These are phyloP conservation scores for Ormyrus labotus DNA, from an alignment of 2,888 invertebrate species.

Conservation along the genomic window DNA sequence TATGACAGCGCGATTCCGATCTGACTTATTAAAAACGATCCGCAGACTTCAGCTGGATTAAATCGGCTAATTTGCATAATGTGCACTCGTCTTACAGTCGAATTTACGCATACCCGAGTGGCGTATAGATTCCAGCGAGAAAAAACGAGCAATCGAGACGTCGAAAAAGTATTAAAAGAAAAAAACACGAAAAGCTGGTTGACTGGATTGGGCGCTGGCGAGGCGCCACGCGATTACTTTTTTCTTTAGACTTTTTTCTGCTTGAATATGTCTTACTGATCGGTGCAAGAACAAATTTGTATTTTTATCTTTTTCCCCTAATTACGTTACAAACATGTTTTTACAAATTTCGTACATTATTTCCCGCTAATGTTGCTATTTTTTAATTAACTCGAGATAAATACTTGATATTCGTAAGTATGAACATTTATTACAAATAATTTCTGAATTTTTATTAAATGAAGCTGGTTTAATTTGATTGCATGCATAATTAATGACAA, in stretches of 20 bases:
- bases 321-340: background rate
- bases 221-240: conserved; percentile 43
- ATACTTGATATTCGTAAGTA: background rate
- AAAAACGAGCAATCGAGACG: conserved; percentile 26
- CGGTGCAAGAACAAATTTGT: conserved; percentile 23
- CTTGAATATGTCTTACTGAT: conserved; percentile 28
- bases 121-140: conserved; percentile 71
- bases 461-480: conserved; percentile 9
- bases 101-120: conserved; percentile 73
- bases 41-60: conserved; percentile 71
- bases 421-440: too few relatives aligned
- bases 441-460: too few relatives aligned
- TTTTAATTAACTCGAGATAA: background rate
- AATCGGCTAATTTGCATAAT: conserved; percentile 75
- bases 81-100: conserved; percentile 65
- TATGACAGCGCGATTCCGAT: conserved; percentile 55
- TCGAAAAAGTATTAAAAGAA: conserved; percentile 32
- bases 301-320: conserved; percentile 1
- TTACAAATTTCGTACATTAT: conserved; percentile 3
- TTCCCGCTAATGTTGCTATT: background rate
- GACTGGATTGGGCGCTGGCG: conserved; percentile 20
- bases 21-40: conserved; percentile 71
- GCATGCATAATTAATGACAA: conserved; percentile 1
- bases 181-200: conserved; percentile 26
- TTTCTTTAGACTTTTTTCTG: conserved; percentile 3